These are phyloP conservation scores for Nephila pilipes DNA, from an alignment of 1,140 invertebrate species.

Conservation along the genomic window DNA sequence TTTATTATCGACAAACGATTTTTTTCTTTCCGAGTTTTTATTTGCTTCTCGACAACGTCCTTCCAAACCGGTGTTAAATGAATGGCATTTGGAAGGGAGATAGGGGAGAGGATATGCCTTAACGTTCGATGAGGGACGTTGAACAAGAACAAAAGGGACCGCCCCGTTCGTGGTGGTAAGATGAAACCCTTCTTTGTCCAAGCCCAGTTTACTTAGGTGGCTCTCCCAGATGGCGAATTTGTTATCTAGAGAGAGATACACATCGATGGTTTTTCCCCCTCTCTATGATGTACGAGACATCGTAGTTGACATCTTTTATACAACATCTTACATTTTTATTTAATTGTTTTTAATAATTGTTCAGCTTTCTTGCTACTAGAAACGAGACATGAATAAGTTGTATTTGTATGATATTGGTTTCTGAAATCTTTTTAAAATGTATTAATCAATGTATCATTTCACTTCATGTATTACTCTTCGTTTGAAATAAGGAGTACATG, in stretches of 20 bases:
- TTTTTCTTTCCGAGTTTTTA: not conserved
- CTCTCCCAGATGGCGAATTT: not conserved
- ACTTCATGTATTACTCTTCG: too few relatives aligned
- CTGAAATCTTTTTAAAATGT: too few relatives aligned
- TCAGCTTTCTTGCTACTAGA: too few relatives aligned
- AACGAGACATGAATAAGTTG: too few relatives aligned
- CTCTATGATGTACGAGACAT: too few relatives aligned
- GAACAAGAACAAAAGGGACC: slow-evolving; percentile 19
- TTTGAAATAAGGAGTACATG: too few relatives aligned
- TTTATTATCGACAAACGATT: not conserved
- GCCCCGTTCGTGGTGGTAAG: not conserved
- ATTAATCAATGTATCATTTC: too few relatives aligned
- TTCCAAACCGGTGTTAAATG: not conserved
- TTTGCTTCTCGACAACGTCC: not conserved
- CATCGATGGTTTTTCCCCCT: not conserved
- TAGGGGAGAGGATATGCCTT: not conserved
- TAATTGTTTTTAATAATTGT: too few relatives aligned
- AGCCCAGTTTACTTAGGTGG: not conserved
- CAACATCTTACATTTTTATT: too few relatives aligned
- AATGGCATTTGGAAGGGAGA: not conserved
- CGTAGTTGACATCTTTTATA: too few relatives aligned
- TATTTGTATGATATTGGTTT: too few relatives aligned
- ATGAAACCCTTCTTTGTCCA: not conserved
- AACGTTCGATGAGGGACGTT: not conserved
- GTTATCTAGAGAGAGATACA: not conserved